phyloP scores from a whole-genome alignment of 1,140 invertebrate species.

The Drosophila gunungcola region DNA sequence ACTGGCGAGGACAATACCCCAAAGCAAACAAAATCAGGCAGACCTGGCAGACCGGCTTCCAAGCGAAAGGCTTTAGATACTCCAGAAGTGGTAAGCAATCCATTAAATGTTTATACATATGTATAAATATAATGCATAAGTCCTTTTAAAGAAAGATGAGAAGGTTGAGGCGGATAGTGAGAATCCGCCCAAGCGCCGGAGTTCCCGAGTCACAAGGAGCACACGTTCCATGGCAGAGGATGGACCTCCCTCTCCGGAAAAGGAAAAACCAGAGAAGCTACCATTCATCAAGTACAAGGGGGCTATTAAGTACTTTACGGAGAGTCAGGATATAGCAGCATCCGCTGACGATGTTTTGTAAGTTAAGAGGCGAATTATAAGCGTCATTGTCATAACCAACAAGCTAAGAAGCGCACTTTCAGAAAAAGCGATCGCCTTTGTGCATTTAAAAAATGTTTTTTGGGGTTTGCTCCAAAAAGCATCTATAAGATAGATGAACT shows the following conservation, averaged over 20 bases:
- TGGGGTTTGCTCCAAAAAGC: no score
- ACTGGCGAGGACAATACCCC: constrained; percentile 22
- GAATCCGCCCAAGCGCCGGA: constrained; percentile 78
- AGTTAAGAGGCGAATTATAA: constrained; percentile 39
- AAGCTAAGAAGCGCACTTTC: no score
- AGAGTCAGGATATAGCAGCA: constrained; percentile 85
- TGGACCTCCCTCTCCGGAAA: constrained; percentile 57
- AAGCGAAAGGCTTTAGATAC: constrained; percentile 58
- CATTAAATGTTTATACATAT: no score
- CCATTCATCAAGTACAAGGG: constrained; percentile 85
- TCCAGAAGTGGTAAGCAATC: constrained; percentile 53
- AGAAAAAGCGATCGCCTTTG: no score
- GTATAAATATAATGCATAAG: not conserved
- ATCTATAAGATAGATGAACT: no score
- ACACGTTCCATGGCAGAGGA: constrained; percentile 72
- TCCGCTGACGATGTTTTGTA: constrained; percentile 86
- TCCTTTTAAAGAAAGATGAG: constrained; percentile 30
- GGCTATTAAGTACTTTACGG: constrained; percentile 85
- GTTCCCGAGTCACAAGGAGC: constrained; percentile 63
- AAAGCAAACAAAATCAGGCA: constrained; percentile 21
- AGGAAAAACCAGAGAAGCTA: constrained; percentile 62
- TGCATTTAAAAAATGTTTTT: no score
- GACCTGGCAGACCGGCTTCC: not conserved
- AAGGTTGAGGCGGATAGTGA: constrained; percentile 48
- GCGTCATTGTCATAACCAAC: no score